Base-by-base conservation (phyloP, 2,113 vertebrate genomes). In the Rallus limicola region DNA sequence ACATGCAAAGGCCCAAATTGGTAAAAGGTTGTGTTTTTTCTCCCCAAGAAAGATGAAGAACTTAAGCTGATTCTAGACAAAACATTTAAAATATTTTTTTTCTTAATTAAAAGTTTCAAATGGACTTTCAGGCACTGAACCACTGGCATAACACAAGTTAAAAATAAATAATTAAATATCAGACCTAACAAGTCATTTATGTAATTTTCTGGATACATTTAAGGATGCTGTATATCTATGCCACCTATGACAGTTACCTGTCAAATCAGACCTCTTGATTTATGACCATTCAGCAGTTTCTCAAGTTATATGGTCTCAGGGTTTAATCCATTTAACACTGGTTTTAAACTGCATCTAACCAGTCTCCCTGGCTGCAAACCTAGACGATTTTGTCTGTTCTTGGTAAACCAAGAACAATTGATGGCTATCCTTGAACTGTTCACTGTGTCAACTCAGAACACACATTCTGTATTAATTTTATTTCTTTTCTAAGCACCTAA, bases 1-100 rank as follows among this genome's bases (percentile, higher is more conserved):
- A 83, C 36, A 46, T 55, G 18, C 21, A 60, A n/a, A 74, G 50
- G 69, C 0, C 33, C 1, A 81, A 64, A 92, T 6, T 0, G 0
- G 46, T 19, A 13, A 28, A 53, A 52, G 6, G 17, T 46, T 46
- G 71, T n/a, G 25, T 7, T 52, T 19, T 12, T 34, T 38, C 65
- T 28, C 23, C 7, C 48, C 21, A 53, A 50, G 20, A n/a, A 58
- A 52, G 21, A 65, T n/a, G 5, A 76, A 60, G 10, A 42, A 48
- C 10, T 69, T 52, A 50, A 64, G 31, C 5, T 60, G 25, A 80
- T 44, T 59, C 11, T 29, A 62, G n/a, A 68, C 4, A 38, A 74
- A 85, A 24, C 16, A 8, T 34, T 71, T n/a, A 63, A 81, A 8
- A 65, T 6, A 3, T 16, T 5, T 5, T 40, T 64, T 75, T 42